A percentile compares a stretch with the other conserved stretches of the same genome.
phyloP scores from a whole-genome alignment of 2,113 vertebrate species.

The Corythaixoides concolor region DNA sequence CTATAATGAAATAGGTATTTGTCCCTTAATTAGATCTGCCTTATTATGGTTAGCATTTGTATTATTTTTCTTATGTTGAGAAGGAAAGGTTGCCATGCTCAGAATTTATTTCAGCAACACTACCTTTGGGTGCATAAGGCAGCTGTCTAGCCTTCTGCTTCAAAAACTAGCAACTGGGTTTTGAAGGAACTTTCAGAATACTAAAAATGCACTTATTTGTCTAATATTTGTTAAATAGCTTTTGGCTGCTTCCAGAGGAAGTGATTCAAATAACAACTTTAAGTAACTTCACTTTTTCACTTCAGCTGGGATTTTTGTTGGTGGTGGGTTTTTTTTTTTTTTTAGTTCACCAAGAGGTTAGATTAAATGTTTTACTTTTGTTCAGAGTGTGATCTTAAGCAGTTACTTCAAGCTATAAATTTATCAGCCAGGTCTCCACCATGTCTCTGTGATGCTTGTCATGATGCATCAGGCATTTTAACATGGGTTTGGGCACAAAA shows the following conservation, averaged over 20 bases:
- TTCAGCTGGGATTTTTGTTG: background rate
- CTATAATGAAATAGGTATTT: background rate
- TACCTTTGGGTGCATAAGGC: background rate
- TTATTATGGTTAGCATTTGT: background rate
- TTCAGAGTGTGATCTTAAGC: background rate
- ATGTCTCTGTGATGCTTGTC: slow-evolving; percentile 23
- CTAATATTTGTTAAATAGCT: background rate
- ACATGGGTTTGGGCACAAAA: slow-evolving; percentile 7
- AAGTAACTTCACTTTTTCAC: background rate
- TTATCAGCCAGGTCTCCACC: background rate
- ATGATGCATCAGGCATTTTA: slow-evolving; percentile 6
- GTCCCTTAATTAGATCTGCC: background rate
- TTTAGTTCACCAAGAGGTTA: background rate
- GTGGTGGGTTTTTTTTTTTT: background rate
- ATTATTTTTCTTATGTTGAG: background rate
- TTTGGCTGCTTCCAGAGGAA: background rate
- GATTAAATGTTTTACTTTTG: background rate
- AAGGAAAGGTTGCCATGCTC: background rate
- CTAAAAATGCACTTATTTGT: background rate
- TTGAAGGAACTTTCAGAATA: slow-evolving; percentile 19
- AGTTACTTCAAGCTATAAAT: slow-evolving; percentile 22
- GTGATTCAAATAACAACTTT: background rate
- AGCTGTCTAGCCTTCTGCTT: slow-evolving; percentile 17
- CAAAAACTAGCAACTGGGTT: background rate
- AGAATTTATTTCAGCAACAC: background rate